Evolutionary conservation across 53 echinoderm and acorn worm species (phyloP), one percentile per base, ranked within the genome.

Genomic region (Paracentrotus lividus): DNA sequence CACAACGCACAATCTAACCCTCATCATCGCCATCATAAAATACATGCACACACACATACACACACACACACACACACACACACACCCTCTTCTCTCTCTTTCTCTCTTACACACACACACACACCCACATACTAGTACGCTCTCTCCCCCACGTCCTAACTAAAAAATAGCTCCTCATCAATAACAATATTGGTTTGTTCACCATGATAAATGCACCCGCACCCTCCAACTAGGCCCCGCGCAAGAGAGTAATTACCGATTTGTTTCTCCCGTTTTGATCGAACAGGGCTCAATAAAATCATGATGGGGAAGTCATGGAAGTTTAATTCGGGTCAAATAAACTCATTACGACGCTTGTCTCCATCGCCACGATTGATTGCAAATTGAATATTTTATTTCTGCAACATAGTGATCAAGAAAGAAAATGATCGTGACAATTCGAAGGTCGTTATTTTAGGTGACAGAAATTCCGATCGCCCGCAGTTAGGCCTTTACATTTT

Each of bases 321-420:
- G 47, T 81, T 47, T 47, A n/a, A 81, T 81, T 26, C 81, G 26
- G 49, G 49, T 8, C 45, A 81, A 47, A 45, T 47, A 81, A 81
- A 24, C 12, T 38, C 21, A 40, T 72, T 72, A 72, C 12, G 72
- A 40, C 72, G 32, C 36, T 16, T 65, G 32, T 66, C 72, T 2
- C 64, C 16, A 72, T 40, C 6, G 40, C 72, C 40, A 40, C 5
- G 72, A 38, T 72, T 72, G 72, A 36, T 5, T 36, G 32, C 32
- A 32, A 38, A 72, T 40, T 72, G 20, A 72, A 72, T 72, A 72
- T 72, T 72, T 72, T 40, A 72, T 36, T 72, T 72, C 36, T 7
- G 40, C 21, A 72, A 40, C 36, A 72, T 72, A 18, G 18, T 57
- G 21, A n/a, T n/a, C 20, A 20, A 13, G 14, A 57, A 0, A 57